phyloP scores from a whole-genome alignment of 2,888 invertebrate genomes.

The Troides helena region DNA sequence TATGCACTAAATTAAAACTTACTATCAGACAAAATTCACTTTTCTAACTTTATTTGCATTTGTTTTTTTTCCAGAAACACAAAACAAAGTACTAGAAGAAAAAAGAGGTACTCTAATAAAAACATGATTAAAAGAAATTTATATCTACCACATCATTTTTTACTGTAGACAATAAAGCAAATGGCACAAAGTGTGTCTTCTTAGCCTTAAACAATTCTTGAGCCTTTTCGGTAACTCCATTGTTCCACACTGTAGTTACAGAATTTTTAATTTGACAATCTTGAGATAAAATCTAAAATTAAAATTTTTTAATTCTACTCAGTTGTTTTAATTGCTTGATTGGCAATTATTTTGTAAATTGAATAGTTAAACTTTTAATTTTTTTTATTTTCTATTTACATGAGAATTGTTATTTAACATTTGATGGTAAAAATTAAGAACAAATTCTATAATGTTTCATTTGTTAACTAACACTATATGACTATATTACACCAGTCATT shows the following conservation, averaged over 20 bases:
- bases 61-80: too few species aligned
- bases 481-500: too few species aligned
- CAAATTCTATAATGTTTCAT: too few species aligned
- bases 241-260: constrained; percentile 43
- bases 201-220: constrained; percentile 43
- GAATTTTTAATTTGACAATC: constrained; percentile 45
- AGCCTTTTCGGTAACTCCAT: constrained; percentile 44
- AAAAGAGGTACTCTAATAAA: neutral
- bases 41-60: too few species aligned
- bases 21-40: too few species aligned
- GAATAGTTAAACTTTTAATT: neutral
- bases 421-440: neutral
- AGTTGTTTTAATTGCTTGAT: neutral
- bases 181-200: constrained; percentile 45
- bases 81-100: too few species aligned
- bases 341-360: neutral
- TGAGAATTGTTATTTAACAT: too few species aligned
- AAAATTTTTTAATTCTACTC: neutral
- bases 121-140: neutral
- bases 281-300: constrained; percentile 41
- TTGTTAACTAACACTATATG: too few species aligned
- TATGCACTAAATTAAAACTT: neutral
- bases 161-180: constrained; percentile 49
- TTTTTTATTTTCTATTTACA: too few species aligned
- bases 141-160: constrained; percentile 55